Evolutionary conservation across 2,113 vertebrate species (phyloP).

Genomic region (Psophia crepitans): DNA sequence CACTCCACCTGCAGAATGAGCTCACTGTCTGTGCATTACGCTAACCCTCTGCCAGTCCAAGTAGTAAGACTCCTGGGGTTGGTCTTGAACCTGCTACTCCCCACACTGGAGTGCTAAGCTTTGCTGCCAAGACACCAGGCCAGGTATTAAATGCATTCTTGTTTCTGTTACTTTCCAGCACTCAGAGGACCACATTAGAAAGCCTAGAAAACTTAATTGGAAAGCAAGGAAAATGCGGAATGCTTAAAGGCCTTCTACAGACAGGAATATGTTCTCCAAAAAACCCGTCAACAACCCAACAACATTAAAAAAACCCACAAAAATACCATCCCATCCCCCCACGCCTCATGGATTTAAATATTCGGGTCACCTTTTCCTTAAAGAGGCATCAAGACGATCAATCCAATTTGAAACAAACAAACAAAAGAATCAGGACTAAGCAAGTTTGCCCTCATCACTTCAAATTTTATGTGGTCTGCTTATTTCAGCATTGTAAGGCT

Average conservation of each 20-base stretch:
- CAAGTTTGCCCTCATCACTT: not conserved
- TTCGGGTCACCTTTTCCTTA: not conserved
- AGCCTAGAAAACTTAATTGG: constrained; percentile 19
- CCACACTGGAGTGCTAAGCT: constrained; percentile 33
- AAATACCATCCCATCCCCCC: no score
- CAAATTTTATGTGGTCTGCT: not conserved
- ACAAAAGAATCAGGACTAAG: not conserved
- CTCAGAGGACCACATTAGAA: constrained; percentile 36
- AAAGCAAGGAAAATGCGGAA: constrained; percentile 2
- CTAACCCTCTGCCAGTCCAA: constrained; percentile 65
- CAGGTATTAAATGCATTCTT: constrained; percentile 58
- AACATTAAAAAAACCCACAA: not conserved
- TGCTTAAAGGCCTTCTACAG: not conserved
- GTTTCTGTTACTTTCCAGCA: constrained; percentile 53
- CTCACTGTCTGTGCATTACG: constrained; percentile 65
- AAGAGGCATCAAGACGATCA: not conserved
- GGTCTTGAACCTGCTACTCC: constrained; percentile 49
- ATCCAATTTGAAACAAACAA: not conserved
- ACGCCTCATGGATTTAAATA: not conserved
- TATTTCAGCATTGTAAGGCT: not conserved
- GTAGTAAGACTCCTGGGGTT: constrained; percentile 52
- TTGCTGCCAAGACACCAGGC: constrained; percentile 47
- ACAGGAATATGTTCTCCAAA: not conserved
- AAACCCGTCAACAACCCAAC: no score
- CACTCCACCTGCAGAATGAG: constrained; percentile 70